Conservation (phyloP, 2,888 invertebrate species). For the Blastobasis lacticolella region DNA sequence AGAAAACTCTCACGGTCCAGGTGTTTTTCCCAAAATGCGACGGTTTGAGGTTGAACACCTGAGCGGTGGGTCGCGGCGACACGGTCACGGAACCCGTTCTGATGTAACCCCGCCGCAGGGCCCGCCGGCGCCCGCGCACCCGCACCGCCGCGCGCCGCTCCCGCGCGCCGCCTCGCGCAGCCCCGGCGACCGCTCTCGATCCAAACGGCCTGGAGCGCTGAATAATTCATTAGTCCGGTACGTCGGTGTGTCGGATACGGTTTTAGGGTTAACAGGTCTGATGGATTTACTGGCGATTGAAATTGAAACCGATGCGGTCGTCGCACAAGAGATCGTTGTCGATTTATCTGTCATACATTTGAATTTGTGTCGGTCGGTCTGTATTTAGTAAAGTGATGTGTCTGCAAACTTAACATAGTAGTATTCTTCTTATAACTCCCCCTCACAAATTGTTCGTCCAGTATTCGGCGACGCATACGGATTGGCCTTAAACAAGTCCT, state of each 20-base stretch:
- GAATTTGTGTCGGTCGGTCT: too few species aligned
- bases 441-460: too few species aligned
- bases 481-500: too few species aligned
- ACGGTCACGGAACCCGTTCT: slow-evolving; percentile 21
- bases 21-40: slow-evolving; percentile 6
- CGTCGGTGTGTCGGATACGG: slow-evolving; percentile 19
- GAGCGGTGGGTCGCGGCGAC: slow-evolving; percentile 11
- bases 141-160: background rate
- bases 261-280: slow-evolving; percentile 25
- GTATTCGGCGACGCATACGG: too few species aligned
- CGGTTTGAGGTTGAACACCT: slow-evolving; percentile 14
- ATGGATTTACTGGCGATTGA: slow-evolving; percentile 3
- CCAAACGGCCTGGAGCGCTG: slow-evolving; percentile 18
- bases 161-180: background rate
- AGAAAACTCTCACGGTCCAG: background rate
- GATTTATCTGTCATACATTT: too few species aligned
- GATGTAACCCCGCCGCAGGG: slow-evolving; percentile 6
- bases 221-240: slow-evolving; percentile 22
- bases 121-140: background rate
- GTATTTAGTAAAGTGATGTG: too few species aligned
- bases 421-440: too few species aligned
- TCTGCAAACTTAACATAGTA: too few species aligned
- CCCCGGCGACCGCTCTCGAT: slow-evolving; percentile 13
- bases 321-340: too few species aligned
- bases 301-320: background rate